Evolutionary conservation across 2,888 invertebrate species (phyloP), one percentile per base, ranked within the genome.

Genomic region (Nemoura dubitans): DNA sequence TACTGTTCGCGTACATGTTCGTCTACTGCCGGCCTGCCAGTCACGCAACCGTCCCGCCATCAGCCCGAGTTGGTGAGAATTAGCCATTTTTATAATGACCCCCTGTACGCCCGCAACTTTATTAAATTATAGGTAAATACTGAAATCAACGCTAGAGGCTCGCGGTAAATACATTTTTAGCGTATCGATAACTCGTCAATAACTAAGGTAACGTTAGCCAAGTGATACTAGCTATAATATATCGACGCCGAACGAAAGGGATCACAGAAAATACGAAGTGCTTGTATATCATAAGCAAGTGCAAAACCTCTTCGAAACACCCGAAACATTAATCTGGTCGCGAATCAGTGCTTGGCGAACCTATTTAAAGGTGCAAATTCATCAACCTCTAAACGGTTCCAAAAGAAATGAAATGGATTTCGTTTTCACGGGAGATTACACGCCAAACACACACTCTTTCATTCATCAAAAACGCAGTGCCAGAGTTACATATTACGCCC

Each of bases 361-460:
- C 59, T 59, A 59, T 59, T 59, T 59, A 59, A 59, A 59, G 43
- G 76, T 85, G 85, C 26, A 36, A 85, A 76, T 76, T 29, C 76
- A 85, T 81, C 81, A 81, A 26, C 7, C 81, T 6, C n/a, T 81
- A 81, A 81, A 81, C 29, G 28, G 81, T 81, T n/a, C 29, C 30
- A 14, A 30, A 81, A 81, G 81, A 81, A 30, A 81, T 81, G 6
- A 81, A 81, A 81, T 81, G n/a, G 28, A 81, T 78, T 78, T 81
- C 81, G 81, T 81, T 81, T 81, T 81, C 81, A 81, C 30, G 81
- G 29, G 6, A 81, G 81, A 81, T 81, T 81, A 30, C 81, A 16
- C 81, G 6, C 81, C 16, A 26, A 30, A 81, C 28, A 6, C n/a
- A 78, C 26, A 78, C 78, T 78, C 59, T 59, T 59, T 78, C 78